phyloP scores from a whole-genome alignment of 2,888 invertebrate species.

The Iselma pallidipennis region DNA sequence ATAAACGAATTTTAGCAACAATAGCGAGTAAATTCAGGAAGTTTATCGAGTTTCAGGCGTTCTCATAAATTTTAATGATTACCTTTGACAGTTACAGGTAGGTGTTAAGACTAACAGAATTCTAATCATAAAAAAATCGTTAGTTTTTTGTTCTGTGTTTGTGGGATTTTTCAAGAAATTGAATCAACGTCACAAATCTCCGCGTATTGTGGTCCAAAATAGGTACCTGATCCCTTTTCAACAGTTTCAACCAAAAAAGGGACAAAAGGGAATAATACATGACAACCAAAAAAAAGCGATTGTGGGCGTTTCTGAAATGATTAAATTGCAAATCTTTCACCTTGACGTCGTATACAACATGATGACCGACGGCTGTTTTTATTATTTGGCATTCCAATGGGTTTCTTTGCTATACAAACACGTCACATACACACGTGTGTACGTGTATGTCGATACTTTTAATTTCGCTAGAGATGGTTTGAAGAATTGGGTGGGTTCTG shows the following conservation, averaged over 20 bases:
- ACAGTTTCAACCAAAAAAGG: not conserved
- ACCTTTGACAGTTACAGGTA: too few relatives aligned
- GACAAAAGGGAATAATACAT: not conserved
- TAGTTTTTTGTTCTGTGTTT: too few relatives aligned
- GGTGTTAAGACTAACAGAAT: too few relatives aligned
- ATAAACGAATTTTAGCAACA: too few relatives aligned
- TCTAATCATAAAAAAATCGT: too few relatives aligned
- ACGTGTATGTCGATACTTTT: slow-evolving; percentile 1
- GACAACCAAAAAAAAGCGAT: not conserved
- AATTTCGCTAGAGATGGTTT: not conserved
- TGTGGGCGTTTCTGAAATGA: not conserved
- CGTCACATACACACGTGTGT: not conserved
- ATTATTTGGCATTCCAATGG: not conserved
- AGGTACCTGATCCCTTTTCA: not conserved
- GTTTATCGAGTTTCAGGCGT: too few relatives aligned
- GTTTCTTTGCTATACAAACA: not conserved
- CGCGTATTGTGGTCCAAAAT: too few relatives aligned
- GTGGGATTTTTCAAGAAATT: too few relatives aligned
- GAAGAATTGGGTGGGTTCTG: not conserved
- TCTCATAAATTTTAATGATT: too few relatives aligned
- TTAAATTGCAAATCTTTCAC: not conserved
- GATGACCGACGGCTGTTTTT: not conserved
- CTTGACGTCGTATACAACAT: not conserved
- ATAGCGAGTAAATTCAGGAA: too few relatives aligned
- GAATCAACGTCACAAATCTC: too few relatives aligned